Conservation (phyloP, 2,888 invertebrate genomes). For the Antheraea yamamai region DNA sequence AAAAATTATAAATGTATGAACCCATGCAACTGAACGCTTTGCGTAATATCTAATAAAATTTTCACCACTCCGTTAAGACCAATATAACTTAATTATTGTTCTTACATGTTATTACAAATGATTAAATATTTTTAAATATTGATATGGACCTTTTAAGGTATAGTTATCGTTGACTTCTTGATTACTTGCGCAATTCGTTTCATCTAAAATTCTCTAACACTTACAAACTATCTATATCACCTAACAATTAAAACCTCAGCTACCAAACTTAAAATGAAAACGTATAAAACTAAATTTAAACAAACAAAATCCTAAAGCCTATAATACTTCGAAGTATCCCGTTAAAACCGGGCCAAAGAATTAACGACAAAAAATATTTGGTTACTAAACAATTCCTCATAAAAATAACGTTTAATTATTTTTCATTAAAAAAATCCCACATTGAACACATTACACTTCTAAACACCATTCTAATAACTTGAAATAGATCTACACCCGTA, state of each 20-base stretch:
- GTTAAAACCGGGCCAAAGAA: conserved; percentile 72
- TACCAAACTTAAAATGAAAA: conserved; percentile 52
- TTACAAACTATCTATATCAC: conserved; percentile 59
- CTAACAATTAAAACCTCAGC: conserved; percentile 66
- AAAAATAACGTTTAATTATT: conserved; percentile 60
- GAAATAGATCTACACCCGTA: conserved; percentile 79
- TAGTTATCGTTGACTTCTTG: conserved; percentile 66
- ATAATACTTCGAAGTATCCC: conserved; percentile 77
- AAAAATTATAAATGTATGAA: conserved; percentile 22
- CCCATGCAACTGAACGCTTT: conserved; percentile 63
- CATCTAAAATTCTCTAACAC: conserved; percentile 61
- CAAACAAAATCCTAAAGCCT: conserved; percentile 59
- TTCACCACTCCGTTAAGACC: conserved; percentile 52
- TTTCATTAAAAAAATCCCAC: conserved; percentile 54
- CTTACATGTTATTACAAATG: conserved; percentile 73
- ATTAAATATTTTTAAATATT: conserved; percentile 79
- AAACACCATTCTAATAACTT: conserved; percentile 68
- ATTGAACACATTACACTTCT: conserved; percentile 75
- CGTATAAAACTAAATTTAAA: conserved; percentile 43
- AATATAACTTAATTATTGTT: conserved; percentile 80
- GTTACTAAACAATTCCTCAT: conserved; percentile 68
- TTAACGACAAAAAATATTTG: conserved; percentile 59
- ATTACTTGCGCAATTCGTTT: conserved; percentile 56
- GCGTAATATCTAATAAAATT: conserved; percentile 49
- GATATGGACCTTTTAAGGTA: conserved; percentile 82